Base-by-base conservation (phyloP, 2,888 invertebrate species). In the Rambutsinella grinnellia region DNA sequence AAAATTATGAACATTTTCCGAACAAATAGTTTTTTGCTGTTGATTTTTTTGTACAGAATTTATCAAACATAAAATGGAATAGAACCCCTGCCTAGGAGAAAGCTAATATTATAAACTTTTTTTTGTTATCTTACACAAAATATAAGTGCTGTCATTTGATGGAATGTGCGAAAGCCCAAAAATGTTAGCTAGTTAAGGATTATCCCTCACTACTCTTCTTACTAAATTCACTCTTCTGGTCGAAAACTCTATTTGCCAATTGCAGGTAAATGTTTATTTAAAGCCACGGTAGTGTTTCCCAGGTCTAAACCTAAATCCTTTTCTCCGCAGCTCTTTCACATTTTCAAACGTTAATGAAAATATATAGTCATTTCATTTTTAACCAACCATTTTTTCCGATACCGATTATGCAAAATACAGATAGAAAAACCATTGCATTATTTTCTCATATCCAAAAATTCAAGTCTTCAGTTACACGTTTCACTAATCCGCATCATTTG, bases 101-200 rank as follows among this genome's bases (percentile, higher is more conserved):
- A 63, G 71, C 71, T 23, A 44, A 46, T 19, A n/a, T n/a, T n/a
- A n/a, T n/a, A n/a, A 36, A 36, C 13, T 36, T n/a, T 36, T 36
- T 36, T 36, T 36, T 36, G 36, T 36, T 15, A 27, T 47, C 36
- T 57, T 71, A 71, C 58, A 71, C 71, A 71, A 71, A 71, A 71
- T 72, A 66, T 60, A 36, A 24, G 69, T 70, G 61, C 62, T 72
- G 75, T 75, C 75, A 75, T 75, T 68, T 75, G 75, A 61, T 75
- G 75, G 75, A 75, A 75, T 75, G 75, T 75, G 75, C 67, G 75
- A 75, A 75, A 75, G 75, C 75, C 75, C 75, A 75, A 68, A 27
- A 36, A 36, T 8, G 36, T 36, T 36, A n/a, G n/a, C 13, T 36
- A 36, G 36, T 13, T 36, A 36, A 36, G 36, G 13, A 36, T 36